Conservation (phyloP, 2,888 invertebrate species). For the Lacanobia wlatinum region DNA sequence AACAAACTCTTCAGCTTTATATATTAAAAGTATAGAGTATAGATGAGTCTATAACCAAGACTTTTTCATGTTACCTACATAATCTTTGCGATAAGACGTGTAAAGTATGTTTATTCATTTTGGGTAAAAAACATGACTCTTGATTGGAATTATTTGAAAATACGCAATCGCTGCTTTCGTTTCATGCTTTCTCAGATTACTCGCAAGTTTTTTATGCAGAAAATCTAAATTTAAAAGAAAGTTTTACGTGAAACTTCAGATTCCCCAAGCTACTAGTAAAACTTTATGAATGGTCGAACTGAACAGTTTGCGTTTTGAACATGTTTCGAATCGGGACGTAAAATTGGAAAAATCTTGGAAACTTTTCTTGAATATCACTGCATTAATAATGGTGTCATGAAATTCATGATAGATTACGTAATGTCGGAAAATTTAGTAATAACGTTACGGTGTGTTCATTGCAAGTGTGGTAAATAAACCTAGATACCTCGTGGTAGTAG, state of each 20-base stretch:
- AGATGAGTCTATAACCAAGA: too few relatives aligned
- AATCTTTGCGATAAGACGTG: too few relatives aligned
- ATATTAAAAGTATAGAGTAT: too few relatives aligned
- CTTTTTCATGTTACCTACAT: too few relatives aligned
- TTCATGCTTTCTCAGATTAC: background rate
- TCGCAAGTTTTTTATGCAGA: background rate
- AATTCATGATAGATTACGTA: background rate
- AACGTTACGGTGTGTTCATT: too few relatives aligned
- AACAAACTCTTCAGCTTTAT: too few relatives aligned
- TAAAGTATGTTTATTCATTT: too few relatives aligned
- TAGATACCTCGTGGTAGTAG: too few relatives aligned
- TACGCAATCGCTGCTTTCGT: background rate
- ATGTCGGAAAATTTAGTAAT: background rate
- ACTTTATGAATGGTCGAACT: slow-evolving; percentile 41
- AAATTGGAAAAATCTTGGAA: slow-evolving; percentile 45
- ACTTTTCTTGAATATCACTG: slow-evolving; percentile 27
- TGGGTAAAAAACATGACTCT: too few relatives aligned
- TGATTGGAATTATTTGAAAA: too few relatives aligned
- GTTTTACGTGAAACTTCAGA: slow-evolving; percentile 9
- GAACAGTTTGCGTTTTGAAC: slow-evolving; percentile 40
- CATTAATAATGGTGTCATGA: background rate
- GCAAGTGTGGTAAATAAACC: too few relatives aligned
- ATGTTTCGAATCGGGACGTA: slow-evolving; percentile 34
- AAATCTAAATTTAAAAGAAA: slow-evolving; percentile 12
- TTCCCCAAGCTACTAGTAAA: slow-evolving; percentile 21